phyloP scores from a whole-genome alignment of 1,140 invertebrate genomes.

The Cotesia chilonis region DNA sequence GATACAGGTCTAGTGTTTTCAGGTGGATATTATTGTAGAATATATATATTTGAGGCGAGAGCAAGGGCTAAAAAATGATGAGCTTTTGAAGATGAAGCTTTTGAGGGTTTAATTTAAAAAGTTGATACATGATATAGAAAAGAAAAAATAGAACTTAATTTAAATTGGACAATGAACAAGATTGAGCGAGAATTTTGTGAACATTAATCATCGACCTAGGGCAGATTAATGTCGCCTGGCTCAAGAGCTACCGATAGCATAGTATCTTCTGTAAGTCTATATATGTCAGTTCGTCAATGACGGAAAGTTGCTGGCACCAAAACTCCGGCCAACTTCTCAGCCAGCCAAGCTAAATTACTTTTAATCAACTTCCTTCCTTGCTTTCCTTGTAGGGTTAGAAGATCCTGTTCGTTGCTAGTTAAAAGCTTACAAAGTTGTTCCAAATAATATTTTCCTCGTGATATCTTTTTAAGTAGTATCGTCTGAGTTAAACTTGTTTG shows the following conservation, averaged over 20 bases:
- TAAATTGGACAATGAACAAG: slow-evolving; percentile 6
- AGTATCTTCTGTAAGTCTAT: neutral
- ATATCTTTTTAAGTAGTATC: no score
- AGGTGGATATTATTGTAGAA: neutral
- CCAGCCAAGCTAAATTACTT: slow-evolving; percentile 18
- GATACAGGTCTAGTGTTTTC: neutral
- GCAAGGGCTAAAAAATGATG: neutral
- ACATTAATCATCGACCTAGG: slow-evolving; percentile 12
- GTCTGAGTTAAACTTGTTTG: no score
- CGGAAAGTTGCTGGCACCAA: slow-evolving; percentile 7
- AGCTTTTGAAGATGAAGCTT: slow-evolving; percentile 1
- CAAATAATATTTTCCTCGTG: neutral
- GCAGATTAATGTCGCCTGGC: slow-evolving; percentile 16
- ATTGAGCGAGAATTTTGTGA: neutral
- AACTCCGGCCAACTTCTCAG: neutral
- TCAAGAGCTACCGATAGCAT: neutral
- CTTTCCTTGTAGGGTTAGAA: neutral
- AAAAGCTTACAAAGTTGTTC: neutral
- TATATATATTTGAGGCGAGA: neutral
- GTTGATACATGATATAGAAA: neutral
- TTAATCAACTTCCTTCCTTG: neutral
- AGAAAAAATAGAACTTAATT: neutral
- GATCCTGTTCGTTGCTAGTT: neutral
- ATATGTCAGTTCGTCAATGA: neutral
- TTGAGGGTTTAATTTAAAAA: neutral